Percentiles rank a stretch among this genome's conserved stretches.
Conservation (phyloP, 1,140 invertebrate species). For the Pogonognathellus flavescens region DNA sequence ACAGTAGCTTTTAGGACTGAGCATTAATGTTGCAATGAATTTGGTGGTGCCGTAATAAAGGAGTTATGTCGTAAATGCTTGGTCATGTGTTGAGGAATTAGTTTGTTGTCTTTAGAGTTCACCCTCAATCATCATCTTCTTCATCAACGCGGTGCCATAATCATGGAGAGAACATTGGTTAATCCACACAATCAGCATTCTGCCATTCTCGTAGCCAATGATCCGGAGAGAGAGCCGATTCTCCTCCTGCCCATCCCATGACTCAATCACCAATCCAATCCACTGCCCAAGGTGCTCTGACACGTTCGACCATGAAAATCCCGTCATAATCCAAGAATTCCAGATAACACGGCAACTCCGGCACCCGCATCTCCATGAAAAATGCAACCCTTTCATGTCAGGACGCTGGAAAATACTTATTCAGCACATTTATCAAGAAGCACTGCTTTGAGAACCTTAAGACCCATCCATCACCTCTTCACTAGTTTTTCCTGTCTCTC, state of each 20-base stretch:
- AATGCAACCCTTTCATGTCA: slow-evolving; percentile 56
- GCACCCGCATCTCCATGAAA: slow-evolving; percentile 48
- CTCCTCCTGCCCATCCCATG: slow-evolving; percentile 35
- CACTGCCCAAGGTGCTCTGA: slow-evolving; percentile 46
- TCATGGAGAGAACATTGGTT: slow-evolving; percentile 11
- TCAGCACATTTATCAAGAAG: slow-evolving; percentile 44
- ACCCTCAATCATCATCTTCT: neutral
- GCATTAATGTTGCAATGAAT: neutral
- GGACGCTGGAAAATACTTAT: slow-evolving; percentile 13
- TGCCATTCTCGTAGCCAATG: slow-evolving; percentile 43
- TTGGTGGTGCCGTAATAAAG: neutral
- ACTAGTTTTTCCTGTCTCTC: slow-evolving; percentile 20
- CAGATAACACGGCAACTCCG: slow-evolving; percentile 38
- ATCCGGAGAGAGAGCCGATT: slow-evolving; percentile 39
- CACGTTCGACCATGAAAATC: slow-evolving; percentile 54
- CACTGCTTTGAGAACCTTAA: slow-evolving; percentile 2
- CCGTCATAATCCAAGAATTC: slow-evolving; percentile 52
- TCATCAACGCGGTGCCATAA: neutral
- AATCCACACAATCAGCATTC: slow-evolving; percentile 45
- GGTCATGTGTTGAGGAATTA: neutral
- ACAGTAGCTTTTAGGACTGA: no score
- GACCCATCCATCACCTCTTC: slow-evolving; percentile 51
- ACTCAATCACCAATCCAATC: slow-evolving; percentile 43
- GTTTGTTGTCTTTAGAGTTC: neutral
- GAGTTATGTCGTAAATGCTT: neutral